A percentile compares a stretch with the other conserved stretches of the same genome.
Conservation (phyloP, 1,140 invertebrate genomes). For the Teleogryllus occipitalis region DNA sequence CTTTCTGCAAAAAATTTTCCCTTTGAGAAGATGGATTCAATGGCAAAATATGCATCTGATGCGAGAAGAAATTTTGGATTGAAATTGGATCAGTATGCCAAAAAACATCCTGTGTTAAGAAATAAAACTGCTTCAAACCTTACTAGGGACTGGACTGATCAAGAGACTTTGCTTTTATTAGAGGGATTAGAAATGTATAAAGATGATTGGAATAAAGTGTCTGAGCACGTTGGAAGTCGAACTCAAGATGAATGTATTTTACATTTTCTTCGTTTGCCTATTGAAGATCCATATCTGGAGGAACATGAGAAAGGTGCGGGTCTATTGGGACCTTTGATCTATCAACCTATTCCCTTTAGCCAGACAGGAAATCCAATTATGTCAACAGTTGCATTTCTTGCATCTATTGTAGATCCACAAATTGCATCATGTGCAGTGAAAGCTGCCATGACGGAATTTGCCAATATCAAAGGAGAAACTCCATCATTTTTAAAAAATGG, state of each 20-base stretch:
- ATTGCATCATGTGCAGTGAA: slow-evolving; percentile 95
- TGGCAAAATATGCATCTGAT: slow-evolving; percentile 42
- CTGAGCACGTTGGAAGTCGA: slow-evolving; percentile 93
- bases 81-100: slow-evolving; percentile 87
- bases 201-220: slow-evolving; percentile 99
- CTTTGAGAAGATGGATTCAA: slow-evolving; percentile 51
- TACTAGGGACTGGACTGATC: slow-evolving; percentile 95
- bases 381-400: slow-evolving; percentile 98
- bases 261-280: slow-evolving; percentile 93
- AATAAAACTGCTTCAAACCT: slow-evolving; percentile 70
- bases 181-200: slow-evolving; percentile 97
- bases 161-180: slow-evolving; percentile 90
- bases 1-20: slow-evolving; percentile 78
- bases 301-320: slow-evolving; percentile 60
- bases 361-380: slow-evolving; percentile 98
- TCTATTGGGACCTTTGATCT: slow-evolving; percentile 84
- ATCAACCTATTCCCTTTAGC: slow-evolving; percentile 97
- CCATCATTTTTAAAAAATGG: background rate
- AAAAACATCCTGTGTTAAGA: slow-evolving; percentile 61
- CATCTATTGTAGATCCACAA: slow-evolving; percentile 95
- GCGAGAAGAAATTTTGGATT: slow-evolving; percentile 69
- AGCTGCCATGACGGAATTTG: slow-evolving; percentile 94
- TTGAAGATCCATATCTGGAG: slow-evolving; percentile 97
- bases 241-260: slow-evolving; percentile 99
- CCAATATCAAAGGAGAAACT: slow-evolving; percentile 62